Conservation (phyloP, 2,888 invertebrate species). For the Sinelater perroti region DNA sequence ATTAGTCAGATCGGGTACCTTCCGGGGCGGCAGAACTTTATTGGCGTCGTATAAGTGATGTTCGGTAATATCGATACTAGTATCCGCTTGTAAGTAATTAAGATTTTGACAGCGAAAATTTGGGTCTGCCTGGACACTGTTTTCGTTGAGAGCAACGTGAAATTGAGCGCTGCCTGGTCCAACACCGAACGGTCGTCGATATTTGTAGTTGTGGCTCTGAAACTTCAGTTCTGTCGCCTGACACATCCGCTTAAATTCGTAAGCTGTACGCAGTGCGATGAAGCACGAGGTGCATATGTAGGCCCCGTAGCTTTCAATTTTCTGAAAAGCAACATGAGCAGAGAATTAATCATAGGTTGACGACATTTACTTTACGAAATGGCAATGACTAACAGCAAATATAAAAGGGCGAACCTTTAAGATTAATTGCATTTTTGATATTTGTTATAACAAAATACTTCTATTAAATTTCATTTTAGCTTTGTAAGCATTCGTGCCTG, state of each 20-base stretch:
- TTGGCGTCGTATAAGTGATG: slow-evolving; percentile 31
- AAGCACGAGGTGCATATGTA: slow-evolving; percentile 34
- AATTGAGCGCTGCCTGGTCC: slow-evolving; percentile 35
- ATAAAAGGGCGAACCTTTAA: too few relatives aligned
- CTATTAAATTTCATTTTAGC: too few relatives aligned
- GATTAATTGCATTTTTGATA: too few relatives aligned
- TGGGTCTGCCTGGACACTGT: not conserved
- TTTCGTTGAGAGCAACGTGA: slow-evolving; percentile 32
- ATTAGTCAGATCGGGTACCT: slow-evolving; percentile 14
- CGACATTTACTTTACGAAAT: too few relatives aligned
- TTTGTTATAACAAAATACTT: too few relatives aligned
- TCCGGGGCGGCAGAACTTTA: slow-evolving; percentile 20
- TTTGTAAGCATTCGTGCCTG: too few relatives aligned
- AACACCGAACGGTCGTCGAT: slow-evolving; percentile 32
- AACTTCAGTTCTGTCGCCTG: slow-evolving; percentile 30
- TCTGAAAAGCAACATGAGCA: too few relatives aligned
- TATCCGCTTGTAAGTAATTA: slow-evolving; percentile 34
- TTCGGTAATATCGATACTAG: slow-evolving; percentile 36
- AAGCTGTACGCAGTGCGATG: slow-evolving; percentile 30
- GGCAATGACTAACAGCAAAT: too few relatives aligned
- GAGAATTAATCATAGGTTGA: too few relatives aligned
- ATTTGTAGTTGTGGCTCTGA: slow-evolving; percentile 31
- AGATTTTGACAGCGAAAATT: slow-evolving; percentile 28
- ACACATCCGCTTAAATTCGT: slow-evolving; percentile 36
- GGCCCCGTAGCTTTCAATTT: slow-evolving; percentile 16